Evolutionary conservation across 2,888 invertebrate species (phyloP).

Genomic region (Hetaerina titia): DNA sequence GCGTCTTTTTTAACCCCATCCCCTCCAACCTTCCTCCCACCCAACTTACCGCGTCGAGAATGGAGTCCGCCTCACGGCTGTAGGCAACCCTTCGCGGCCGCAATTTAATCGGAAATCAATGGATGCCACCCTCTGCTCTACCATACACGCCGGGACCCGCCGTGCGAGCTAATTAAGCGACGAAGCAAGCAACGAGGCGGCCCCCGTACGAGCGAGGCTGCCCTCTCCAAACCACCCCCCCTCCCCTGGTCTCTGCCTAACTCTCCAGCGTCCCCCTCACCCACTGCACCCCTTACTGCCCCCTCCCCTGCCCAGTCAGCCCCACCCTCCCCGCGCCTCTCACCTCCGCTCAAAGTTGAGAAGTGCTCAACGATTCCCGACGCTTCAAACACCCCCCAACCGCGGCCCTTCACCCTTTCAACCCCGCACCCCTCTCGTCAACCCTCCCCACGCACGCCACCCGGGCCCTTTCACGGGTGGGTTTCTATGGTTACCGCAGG

Average conservation of each 20-base stretch:
- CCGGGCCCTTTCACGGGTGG: neutral
- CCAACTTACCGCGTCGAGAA: neutral
- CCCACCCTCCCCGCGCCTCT: too few species aligned
- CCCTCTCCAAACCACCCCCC: neutral
- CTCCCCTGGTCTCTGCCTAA: neutral
- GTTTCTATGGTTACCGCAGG: constrained; percentile 17
- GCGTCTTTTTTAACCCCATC: neutral
- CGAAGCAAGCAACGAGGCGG: neutral
- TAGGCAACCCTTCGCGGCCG: constrained; percentile 25
- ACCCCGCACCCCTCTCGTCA: neutral
- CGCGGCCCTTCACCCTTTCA: neutral
- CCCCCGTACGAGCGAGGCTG: neutral
- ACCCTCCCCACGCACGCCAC: neutral
- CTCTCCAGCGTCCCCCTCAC: neutral
- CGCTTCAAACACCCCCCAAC: neutral
- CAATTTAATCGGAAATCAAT: constrained; percentile 62
- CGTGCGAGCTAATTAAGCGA: constrained; percentile 55
- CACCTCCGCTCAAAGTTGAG: constrained; percentile 22
- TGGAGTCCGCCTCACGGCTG: constrained; percentile 1
- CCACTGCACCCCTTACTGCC: neutral
- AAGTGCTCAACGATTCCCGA: constrained; percentile 36
- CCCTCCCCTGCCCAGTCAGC: neutral
- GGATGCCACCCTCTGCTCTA: constrained; percentile 32
- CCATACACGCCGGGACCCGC: constrained; percentile 41
- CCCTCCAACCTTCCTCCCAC: neutral